Conservation (phyloP, 1,140 invertebrate genomes). For the Chelonus insularis region DNA sequence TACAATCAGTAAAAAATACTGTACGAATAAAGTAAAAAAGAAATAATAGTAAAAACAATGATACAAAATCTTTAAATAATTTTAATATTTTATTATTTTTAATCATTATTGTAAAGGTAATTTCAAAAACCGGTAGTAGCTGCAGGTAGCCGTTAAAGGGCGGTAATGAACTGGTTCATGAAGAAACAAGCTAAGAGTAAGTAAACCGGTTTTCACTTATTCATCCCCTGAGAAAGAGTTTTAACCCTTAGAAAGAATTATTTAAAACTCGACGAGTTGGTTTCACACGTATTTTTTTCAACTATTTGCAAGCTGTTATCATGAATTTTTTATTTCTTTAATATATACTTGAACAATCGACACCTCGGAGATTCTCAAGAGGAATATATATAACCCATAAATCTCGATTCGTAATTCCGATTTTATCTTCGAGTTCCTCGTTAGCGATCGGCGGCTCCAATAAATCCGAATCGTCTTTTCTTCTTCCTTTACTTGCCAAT, state of each 20-base stretch:
- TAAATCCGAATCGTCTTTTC: constrained; percentile 1
- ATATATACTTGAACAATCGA: not conserved
- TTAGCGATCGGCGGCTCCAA: constrained; percentile 8
- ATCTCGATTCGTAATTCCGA: constrained; percentile 7
- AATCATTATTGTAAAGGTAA: not conserved
- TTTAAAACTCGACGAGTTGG: not conserved
- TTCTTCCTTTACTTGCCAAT: not conserved
- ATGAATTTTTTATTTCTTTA: not conserved
- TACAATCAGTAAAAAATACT: not conserved
- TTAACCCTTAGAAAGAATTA: not conserved
- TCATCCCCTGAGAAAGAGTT: not conserved
- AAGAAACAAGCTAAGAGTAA: not conserved
- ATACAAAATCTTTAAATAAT: not conserved
- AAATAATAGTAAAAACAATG: not conserved
- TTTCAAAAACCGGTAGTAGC: not conserved
- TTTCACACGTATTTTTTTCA: not conserved
- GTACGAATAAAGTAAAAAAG: not conserved
- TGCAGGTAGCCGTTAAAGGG: constrained; percentile 1
- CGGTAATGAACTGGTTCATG: not conserved
- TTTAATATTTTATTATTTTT: not conserved
- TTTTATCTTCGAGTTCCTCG: constrained; percentile 3
- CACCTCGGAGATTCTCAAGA: not conserved
- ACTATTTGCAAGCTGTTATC: not conserved
- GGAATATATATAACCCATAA: constrained; percentile 3
- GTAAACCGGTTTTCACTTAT: not conserved